phyloP scores from a whole-genome alignment of 2,797 vertebrate species.

The Oreortyx pictus region DNA sequence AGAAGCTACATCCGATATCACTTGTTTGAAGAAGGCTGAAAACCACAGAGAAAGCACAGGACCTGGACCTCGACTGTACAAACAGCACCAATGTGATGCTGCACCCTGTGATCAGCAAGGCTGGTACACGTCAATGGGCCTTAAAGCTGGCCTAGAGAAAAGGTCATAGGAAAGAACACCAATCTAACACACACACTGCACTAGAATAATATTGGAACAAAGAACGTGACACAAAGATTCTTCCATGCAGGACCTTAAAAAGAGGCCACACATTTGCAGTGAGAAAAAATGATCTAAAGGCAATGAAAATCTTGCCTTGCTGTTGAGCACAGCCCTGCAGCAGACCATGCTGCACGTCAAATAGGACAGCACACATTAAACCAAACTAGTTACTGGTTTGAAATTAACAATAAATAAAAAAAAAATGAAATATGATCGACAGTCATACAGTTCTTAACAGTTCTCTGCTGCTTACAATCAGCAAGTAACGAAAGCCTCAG shows the following conservation, averaged over 20 bases:
- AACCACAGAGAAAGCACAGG: not conserved
- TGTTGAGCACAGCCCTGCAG: not conserved
- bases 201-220: not conserved
- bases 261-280: not conserved
- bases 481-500: not conserved
- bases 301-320: not conserved
- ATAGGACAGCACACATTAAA: not conserved
- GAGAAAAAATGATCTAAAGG: not conserved
- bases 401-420: not conserved
- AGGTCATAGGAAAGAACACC: not conserved
- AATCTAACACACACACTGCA: not conserved
- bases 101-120: not conserved
- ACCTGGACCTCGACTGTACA: not conserved
- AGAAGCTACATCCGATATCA: accelerated
- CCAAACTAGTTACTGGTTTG: not conserved
- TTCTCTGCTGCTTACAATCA: not conserved
- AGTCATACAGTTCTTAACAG: not conserved
- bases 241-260: not conserved
- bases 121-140: not conserved
- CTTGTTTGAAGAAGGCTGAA: not conserved
- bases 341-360: too few relatives aligned
- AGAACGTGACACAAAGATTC: not conserved
- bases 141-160: not conserved
- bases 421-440: not conserved
- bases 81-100: not conserved